Evolutionary conservation across 2,888 invertebrate species (phyloP), one percentile per base, ranked within the genome.

Genomic region (Noctuana brunneofusca): DNA sequence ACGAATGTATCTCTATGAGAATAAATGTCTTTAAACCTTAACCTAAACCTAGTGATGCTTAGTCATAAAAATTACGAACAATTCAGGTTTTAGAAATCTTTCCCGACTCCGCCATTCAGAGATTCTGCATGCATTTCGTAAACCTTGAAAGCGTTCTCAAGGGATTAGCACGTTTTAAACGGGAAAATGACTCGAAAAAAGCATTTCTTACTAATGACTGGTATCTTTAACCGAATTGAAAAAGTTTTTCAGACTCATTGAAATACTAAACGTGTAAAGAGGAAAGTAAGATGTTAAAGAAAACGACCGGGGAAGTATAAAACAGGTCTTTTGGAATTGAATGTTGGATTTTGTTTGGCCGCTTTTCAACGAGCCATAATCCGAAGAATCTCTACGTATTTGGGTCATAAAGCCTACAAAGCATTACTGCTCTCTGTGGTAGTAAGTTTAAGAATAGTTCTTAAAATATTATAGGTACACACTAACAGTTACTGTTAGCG

Each of bases 231-330:
- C 27, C 24, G 27, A 24, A 49, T 49, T 14, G 27, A 49, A 27
- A 43, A 43, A 43, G 41, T 14, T 24, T 27, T 24, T 24, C 14
- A 14, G 24, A 12, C 22, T 9, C n/a, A 48, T 48, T n/a, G 14
- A 49, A 48, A 48, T 18, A 54, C 54, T 24, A 16, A 41, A 54
- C 8, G 54, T 54, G 22, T 38, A 54, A 54, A 53, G 38, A 54
- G 41, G 41, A 41, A 24, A 24, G 16, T 41, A 52, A 30, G 14
- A 41, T 22, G 54, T 27, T 55, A 41, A 55, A 54, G 53, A 24
- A 48, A 41, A 41, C 11, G 53, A 50, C 53, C n/a, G 18, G 20
- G 12, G 20, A 35, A 53, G 24, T 35, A 20, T 35, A 53, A 55
- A 38, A 54, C 53, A 41, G 41, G 38, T 27, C 54, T 55, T 55